Base-by-base conservation (phyloP, 2,113 vertebrate genomes). In the Otolemur garnettii region DNA sequence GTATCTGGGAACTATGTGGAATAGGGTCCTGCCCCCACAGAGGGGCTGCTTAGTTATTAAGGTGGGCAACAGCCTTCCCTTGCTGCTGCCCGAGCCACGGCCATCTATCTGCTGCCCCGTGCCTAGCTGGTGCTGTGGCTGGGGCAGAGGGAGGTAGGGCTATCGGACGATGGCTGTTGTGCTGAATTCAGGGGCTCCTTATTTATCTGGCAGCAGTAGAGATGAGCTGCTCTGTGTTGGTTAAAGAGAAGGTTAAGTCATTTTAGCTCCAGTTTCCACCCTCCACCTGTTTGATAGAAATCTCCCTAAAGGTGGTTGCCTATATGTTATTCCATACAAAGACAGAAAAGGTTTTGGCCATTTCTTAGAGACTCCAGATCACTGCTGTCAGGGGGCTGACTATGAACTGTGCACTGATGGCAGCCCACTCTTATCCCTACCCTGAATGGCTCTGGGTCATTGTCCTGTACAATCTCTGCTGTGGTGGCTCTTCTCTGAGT, bases 361-460 rank as follows among this genome's bases (percentile, higher is more conserved):
- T 30, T 89, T 93, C 83, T 45, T 68, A 21, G 42, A 7, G 18
- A 53, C 57, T 59, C 5, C 35, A 18, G 6, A 24, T 53, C 10
- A 4, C 55, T 0, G 30, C 57, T 75, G 30, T 66, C 18, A 38
- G 38, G 33, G 18, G 0, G 0, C 57, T 24, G 19, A 9, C 69
- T 21, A 12, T 8, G 38, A 62, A 33, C 64, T 19, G 35, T 71
- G 81, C 22, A 4, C 17, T 17, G 24, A 2, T 0, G 19, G 4
- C 1, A 24, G 30, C 28, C 12, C 8, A 2, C 7, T 35, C 33
- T 38, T 66, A 68, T 55, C 26, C 42, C 30, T 50, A 3, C 21
- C 0, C 21, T 2, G 28, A 12, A 18, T 78, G 45, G 24, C 28
- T 42, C 57, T 30, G 53, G 50, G 14, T 72, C 14, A 0, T 17